A percentile compares a stretch with the other conserved stretches of the same genome.
phyloP scores from a whole-genome alignment of 2,797 vertebrate genomes.

The Poeciliopsis gracilis region DNA sequence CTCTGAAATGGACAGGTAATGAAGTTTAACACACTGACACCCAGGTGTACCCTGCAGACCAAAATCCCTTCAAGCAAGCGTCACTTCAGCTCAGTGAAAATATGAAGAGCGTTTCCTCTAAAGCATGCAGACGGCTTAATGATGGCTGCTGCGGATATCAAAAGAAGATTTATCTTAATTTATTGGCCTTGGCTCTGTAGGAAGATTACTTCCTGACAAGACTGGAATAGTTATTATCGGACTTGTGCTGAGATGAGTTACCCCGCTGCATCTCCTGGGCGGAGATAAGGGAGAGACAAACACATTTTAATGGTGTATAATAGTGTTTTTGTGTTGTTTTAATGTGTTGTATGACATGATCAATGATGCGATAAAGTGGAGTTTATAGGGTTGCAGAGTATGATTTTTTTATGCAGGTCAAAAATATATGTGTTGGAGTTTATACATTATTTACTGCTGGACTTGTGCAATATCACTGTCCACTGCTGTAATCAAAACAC shows the following conservation, averaged over 20 bases:
- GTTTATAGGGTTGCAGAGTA: background rate
- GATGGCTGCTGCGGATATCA: slow-evolving; percentile 40
- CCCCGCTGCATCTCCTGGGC: slow-evolving; percentile 6
- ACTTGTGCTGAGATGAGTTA: slow-evolving; percentile 31
- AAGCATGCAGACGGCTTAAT: slow-evolving; percentile 15
- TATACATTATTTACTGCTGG: background rate
- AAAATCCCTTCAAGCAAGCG: slow-evolving; percentile 6
- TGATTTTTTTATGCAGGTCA: background rate
- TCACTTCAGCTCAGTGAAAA: slow-evolving; percentile 2
- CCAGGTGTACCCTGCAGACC: slow-evolving; percentile 9
- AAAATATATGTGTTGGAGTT: background rate
- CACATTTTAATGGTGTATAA: background rate
- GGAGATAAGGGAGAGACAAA: slow-evolving; percentile 8
- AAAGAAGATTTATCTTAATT: slow-evolving; percentile 42
- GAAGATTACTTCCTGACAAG: slow-evolving; percentile 40
- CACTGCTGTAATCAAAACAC: background rate
- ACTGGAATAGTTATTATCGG: slow-evolving; percentile 28
- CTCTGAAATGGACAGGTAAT: slow-evolving; percentile 20
- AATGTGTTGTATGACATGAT: background rate
- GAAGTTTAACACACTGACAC: slow-evolving; percentile 11
- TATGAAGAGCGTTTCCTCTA: slow-evolving; percentile 22
- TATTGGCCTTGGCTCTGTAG: slow-evolving; percentile 28
- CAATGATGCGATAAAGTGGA: background rate
- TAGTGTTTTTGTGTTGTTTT: slow-evolving; percentile 14
- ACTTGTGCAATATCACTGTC: background rate